Percentiles rank a stretch among this genome's conserved stretches.
phyloP scores from a whole-genome alignment of 2,113 vertebrate genomes.

The Sarotherodon lohbergeri region DNA sequence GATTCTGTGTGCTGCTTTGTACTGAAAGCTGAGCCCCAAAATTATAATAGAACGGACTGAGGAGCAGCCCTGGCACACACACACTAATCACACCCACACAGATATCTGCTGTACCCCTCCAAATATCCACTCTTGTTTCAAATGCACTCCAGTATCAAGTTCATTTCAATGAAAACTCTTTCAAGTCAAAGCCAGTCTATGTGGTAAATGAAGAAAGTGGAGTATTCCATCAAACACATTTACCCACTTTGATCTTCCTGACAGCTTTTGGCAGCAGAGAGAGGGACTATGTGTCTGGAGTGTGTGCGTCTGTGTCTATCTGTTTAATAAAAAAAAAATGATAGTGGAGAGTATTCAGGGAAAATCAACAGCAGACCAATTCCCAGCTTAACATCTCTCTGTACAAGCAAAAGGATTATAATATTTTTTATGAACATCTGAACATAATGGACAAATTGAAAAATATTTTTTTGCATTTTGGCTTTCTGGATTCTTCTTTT shows the following conservation, averaged over 20 bases:
- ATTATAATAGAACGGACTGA: not conserved
- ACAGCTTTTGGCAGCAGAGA: conserved; percentile 24
- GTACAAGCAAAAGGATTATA: not conserved
- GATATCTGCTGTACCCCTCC: not conserved
- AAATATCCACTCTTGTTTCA: not conserved
- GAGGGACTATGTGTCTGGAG: not conserved
- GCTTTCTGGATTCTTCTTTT: not conserved
- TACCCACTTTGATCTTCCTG: conserved; percentile 45
- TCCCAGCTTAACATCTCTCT: not conserved
- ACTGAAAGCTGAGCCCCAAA: not conserved
- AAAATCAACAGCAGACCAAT: not conserved
- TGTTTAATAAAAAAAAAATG: not conserved
- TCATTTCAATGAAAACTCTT: conserved; percentile 25
- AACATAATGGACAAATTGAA: not conserved
- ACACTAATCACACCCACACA: not conserved
- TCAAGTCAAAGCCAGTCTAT: conserved; percentile 28
- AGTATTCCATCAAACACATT: conserved; percentile 42
- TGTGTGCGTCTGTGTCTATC: not conserved
- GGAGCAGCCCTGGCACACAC: not conserved
- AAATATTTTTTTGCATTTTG: not conserved
- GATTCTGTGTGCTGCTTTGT: not conserved
- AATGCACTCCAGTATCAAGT: not conserved
- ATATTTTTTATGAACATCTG: not conserved
- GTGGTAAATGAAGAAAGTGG: conserved; percentile 30
- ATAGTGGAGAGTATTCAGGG: not conserved